A percentile compares a stretch with the other conserved stretches of the same genome.
Evolutionary conservation across 1,140 invertebrate species (phyloP).

Genomic region (Phymastichus coffea): DNA sequence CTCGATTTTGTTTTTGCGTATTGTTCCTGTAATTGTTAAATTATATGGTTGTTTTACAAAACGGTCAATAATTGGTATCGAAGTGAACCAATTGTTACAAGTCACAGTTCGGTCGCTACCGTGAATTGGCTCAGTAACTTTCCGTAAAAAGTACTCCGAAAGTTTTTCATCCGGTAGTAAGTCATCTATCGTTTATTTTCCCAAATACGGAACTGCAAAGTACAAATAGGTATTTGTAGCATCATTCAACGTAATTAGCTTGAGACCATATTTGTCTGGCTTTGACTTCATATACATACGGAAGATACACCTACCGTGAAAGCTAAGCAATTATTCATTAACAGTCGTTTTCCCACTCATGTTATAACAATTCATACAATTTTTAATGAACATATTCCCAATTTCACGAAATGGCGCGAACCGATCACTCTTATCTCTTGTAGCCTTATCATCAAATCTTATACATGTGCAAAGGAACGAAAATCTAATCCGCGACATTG

Average conservation of each 20-base stretch:
- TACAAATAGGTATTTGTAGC: too few relatives aligned
- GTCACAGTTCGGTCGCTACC: conserved; percentile 35
- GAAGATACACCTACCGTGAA: conserved; percentile 48
- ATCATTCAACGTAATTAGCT: too few relatives aligned
- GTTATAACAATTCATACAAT: not conserved
- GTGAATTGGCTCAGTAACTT: conserved; percentile 24
- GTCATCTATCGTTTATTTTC: conserved; percentile 34
- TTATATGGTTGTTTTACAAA: conserved; percentile 31
- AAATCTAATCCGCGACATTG: too few relatives aligned
- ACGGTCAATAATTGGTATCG: conserved; percentile 32
- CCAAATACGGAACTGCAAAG: conserved; percentile 41
- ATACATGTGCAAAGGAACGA: too few relatives aligned
- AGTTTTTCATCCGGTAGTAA: not conserved
- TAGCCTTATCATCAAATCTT: conserved; percentile 21
- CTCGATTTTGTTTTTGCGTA: conserved; percentile 39
- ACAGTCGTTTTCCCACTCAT: conserved; percentile 14
- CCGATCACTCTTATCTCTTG: conserved; percentile 12
- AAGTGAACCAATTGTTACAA: conserved; percentile 45
- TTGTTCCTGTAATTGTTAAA: conserved; percentile 37
- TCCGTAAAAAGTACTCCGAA: conserved; percentile 14
- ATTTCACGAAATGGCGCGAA: conserved; percentile 30
- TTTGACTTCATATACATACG: too few relatives aligned
- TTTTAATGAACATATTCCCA: conserved; percentile 27
- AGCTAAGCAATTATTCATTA: conserved; percentile 46
- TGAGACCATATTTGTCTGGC: too few relatives aligned